phyloP scores from a whole-genome alignment of 2,888 invertebrate genomes.

The Tubulanus polymorphus region DNA sequence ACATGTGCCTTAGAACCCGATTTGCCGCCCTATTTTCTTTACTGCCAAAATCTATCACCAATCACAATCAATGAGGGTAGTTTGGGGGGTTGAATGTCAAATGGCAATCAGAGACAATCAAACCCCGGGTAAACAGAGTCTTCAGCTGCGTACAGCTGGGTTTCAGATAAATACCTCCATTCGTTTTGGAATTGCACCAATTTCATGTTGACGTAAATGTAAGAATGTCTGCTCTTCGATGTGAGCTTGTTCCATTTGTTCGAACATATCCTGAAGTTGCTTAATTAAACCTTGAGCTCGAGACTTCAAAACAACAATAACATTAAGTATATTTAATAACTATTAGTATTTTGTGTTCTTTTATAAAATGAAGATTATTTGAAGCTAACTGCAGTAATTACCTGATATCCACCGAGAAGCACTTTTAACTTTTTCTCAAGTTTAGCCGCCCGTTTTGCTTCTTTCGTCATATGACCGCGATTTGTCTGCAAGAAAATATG shows the following conservation, averaged over 20 bases:
- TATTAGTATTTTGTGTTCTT: background rate
- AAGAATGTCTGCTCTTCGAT: conserved; percentile 88
- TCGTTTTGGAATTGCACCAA: conserved; percentile 82
- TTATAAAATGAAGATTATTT: background rate
- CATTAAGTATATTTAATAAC: background rate
- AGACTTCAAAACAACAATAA: conserved; percentile 52
- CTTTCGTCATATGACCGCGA: conserved; percentile 90
- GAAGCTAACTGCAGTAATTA: conserved; percentile 27
- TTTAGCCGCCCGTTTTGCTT: conserved; percentile 94
- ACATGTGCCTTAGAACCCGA: too few relatives aligned
- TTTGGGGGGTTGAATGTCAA: too few relatives aligned
- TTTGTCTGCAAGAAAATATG: conserved; percentile 57
- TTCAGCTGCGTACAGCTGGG: too few relatives aligned
- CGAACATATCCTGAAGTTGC: conserved; percentile 62
- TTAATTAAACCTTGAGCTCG: conserved; percentile 81
- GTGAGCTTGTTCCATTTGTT: conserved; percentile 84
- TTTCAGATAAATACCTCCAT: conserved; percentile 73
- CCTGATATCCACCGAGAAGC: conserved; percentile 88
- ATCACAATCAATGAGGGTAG: too few relatives aligned
- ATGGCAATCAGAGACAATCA: too few relatives aligned
- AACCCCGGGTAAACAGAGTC: too few relatives aligned
- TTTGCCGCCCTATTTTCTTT: too few relatives aligned
- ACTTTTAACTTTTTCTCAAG: conserved; percentile 96
- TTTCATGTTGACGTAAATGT: conserved; percentile 83
- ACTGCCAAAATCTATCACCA: too few relatives aligned